Percentiles rank a stretch among this genome's conserved stretches.
Conservation (phyloP, 30 jellyfish, hydroid and myxozoan species). For the Cassiopea andromeda region DNA sequence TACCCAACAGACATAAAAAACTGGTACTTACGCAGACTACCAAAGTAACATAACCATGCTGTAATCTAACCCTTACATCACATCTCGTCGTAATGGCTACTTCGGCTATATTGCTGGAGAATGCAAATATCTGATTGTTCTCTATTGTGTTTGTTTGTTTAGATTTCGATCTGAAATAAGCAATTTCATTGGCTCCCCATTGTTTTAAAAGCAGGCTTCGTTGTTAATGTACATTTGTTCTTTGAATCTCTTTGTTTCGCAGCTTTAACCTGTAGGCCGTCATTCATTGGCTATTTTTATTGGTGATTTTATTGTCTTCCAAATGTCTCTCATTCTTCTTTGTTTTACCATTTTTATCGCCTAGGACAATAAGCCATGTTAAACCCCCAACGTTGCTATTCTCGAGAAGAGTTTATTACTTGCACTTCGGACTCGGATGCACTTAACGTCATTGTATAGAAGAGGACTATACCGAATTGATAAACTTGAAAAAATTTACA, state of each 20-base stretch:
- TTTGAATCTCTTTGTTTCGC: not conserved
- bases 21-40: conserved; percentile 12
- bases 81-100: conserved; percentile 44
- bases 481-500: too few relatives aligned
- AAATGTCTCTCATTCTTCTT: not conserved
- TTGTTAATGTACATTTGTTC: not conserved
- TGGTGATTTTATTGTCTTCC: not conserved
- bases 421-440: too few relatives aligned
- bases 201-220: not conserved
- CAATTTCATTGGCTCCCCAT: not conserved
- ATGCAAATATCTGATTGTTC: conserved; percentile 36
- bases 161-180: conserved; percentile 1
- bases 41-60: conserved; percentile 21
- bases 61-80: conserved; percentile 48
- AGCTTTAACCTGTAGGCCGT: not conserved
- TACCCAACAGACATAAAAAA: not conserved
- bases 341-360: not conserved
- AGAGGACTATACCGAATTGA: too few relatives aligned
- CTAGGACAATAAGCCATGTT: not conserved
- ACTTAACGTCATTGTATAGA: too few relatives aligned
- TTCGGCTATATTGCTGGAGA: conserved; percentile 20
- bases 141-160: conserved; percentile 20
- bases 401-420: too few relatives aligned
- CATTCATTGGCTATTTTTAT: conserved; percentile 11
- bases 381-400: not conserved